Conservation (phyloP, 2,888 invertebrate genomes). For the Oscheius sp. region DNA sequence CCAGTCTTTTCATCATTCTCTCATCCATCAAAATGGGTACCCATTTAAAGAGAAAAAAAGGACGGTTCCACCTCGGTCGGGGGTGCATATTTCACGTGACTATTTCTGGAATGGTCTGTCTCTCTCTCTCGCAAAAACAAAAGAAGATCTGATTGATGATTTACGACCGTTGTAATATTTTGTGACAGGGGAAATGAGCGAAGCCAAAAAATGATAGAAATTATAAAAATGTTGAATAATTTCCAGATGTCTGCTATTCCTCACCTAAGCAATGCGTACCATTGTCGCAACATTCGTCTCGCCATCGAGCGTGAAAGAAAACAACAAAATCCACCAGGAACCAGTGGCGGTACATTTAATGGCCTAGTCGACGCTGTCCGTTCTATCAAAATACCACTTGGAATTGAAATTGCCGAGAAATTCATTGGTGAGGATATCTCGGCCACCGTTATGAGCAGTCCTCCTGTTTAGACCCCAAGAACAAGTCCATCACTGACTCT, state of each 20-base stretch:
- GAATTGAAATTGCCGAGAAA: constrained; percentile 24
- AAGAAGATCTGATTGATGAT: constrained; percentile 17
- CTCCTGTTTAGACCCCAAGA: constrained; percentile 13
- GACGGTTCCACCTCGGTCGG: not conserved
- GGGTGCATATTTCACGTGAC: not conserved
- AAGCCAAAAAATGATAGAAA: not conserved
- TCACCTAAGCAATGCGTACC: constrained; percentile 56
- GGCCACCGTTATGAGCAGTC: not conserved
- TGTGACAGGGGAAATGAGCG: not conserved
- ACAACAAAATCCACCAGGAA: not conserved
- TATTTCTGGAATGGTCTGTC: not conserved
- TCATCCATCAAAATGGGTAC: constrained; percentile 3
- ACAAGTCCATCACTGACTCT: not conserved
- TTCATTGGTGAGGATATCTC: constrained; percentile 7
- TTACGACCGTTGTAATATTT: constrained; percentile 21
- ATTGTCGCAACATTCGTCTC: constrained; percentile 40
- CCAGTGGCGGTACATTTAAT: not conserved
- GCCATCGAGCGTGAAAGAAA: constrained; percentile 33
- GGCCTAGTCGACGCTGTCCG: constrained; percentile 14
- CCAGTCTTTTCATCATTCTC: too few species aligned
- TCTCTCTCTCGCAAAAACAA: constrained; percentile 5
- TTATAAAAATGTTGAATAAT: not conserved
- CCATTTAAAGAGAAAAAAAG: constrained; percentile 4
- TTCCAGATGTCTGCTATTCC: constrained; percentile 58
- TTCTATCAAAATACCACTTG: constrained; percentile 22